Evolutionary conservation across 2,113 vertebrate genomes (phyloP), one percentile per base, ranked within the genome.

Genomic region (rabbit (Oryctolagus cuniculus)): DNA sequence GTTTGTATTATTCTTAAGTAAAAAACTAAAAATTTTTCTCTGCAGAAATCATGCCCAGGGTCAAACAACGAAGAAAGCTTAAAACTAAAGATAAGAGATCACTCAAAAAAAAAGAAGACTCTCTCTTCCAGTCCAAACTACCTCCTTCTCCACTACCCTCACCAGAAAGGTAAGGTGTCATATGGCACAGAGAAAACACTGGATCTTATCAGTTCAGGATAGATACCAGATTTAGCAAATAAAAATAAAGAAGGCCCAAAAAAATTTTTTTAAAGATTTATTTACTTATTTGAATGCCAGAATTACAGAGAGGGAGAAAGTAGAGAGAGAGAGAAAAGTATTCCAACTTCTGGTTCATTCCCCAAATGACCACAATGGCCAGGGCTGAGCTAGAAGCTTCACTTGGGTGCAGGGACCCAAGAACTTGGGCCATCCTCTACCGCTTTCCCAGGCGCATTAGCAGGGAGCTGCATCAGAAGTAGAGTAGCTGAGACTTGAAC

Each of bases 1-100:
- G 3, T 49, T n/a, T 81, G 17, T 77, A 84, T 86, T 79, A 38
- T 87, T 83, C 44, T 91, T 85, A 24, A 86, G 67, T 87, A 34
- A 95, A 72, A 92, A 73, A 87, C 17, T 64, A 55, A 91, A 73
- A 69, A 34, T 83, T 69, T 90, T 21, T 93, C 64, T 83, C 64
- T 83, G 64, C 70, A 94, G 90, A 98, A 97, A 97, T 15, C 87
- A 98, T 98, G 98, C 95, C 97, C 11, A 98, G 97, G 82, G 79
- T 78, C 66, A 98, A 96, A 90, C 98, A 97, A 84, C 49, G 34
- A 81, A 91, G 92, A 24, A 98, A 98, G 91, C 29, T n/a, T 80
- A 98, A 91, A 97, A 63, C 91, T 84, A 96, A 97, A 92, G 81
- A 73, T 0, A 98, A 96, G 79, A 64, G 63, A 34, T 79, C 12